Percentiles rank a stretch among this genome's conserved stretches.
phyloP scores from a whole-genome alignment of 2,113 vertebrate genomes.

The Enhydra lutris region DNA sequence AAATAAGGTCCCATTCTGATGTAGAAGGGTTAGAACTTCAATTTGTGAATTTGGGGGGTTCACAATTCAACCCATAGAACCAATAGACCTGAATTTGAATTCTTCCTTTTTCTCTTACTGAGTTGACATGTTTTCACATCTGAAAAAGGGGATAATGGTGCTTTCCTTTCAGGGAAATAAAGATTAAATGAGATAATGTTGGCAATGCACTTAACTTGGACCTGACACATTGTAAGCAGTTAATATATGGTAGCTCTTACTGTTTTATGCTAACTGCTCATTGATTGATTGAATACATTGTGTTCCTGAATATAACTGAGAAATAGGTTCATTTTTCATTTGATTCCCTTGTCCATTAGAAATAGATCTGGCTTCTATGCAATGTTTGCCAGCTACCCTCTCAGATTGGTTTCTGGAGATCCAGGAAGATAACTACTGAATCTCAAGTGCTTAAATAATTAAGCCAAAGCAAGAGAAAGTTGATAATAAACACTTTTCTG shows the following conservation, averaged over 20 bases:
- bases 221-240: background rate
- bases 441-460: constrained; percentile 57
- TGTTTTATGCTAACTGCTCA: background rate
- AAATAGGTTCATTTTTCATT: constrained; percentile 41
- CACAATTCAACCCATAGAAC: background rate
- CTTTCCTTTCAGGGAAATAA: background rate
- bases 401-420: constrained; percentile 20
- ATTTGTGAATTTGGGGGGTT: background rate
- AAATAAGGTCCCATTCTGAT: background rate
- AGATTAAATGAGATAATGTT: constrained; percentile 27
- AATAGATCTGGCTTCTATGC: constrained; percentile 10
- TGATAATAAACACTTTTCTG: constrained; percentile 56
- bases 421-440: background rate
- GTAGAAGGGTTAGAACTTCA: background rate
- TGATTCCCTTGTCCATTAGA: background rate
- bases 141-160: background rate
- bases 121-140: background rate
- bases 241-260: background rate
- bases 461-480: constrained; percentile 46
- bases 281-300: background rate
- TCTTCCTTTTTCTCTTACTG: background rate
- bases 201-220: background rate
- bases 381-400: constrained; percentile 44
- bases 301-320: background rate
- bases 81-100: background rate